A percentile compares a stretch with the other conserved stretches of the same genome.
Evolutionary conservation across 2,113 vertebrate genomes (phyloP).

Genomic region (Myiopsitta monachus): DNA sequence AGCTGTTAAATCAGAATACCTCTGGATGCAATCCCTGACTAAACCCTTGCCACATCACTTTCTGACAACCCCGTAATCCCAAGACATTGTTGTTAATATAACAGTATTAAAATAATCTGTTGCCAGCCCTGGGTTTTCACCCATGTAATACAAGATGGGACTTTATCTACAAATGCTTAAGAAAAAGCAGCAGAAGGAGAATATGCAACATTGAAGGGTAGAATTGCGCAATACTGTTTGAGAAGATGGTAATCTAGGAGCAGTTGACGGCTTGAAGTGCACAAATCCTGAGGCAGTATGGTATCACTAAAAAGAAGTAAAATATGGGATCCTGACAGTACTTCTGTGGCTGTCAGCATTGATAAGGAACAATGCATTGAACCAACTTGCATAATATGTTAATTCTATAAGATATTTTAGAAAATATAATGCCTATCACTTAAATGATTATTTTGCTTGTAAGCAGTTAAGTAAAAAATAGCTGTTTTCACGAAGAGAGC

Average conservation of each 20-base stretch:
- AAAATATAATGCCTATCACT: neutral
- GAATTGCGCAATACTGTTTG: neutral
- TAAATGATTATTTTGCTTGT: neutral
- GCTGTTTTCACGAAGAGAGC: neutral
- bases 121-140: neutral
- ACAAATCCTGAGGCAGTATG: neutral
- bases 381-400: neutral
- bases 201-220: neutral
- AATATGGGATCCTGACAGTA: neutral
- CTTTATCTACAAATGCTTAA: neutral
- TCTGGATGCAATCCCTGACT: neutral
- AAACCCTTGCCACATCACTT: neutral
- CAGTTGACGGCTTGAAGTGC: neutral
- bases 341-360: neutral
- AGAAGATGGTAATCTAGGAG: neutral
- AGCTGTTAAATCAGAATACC: slow-evolving; percentile 3
- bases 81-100: neutral
- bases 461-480: neutral
- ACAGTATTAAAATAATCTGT: neutral
- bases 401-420: neutral
- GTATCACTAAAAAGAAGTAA: neutral
- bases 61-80: neutral
- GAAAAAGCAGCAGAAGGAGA: neutral
- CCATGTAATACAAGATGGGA: neutral
- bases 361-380: neutral